A percentile compares a stretch with the other conserved stretches of the same genome.
Evolutionary conservation across 2,888 invertebrate species (phyloP).

Genomic region (Sinotaia quadrata): DNA sequence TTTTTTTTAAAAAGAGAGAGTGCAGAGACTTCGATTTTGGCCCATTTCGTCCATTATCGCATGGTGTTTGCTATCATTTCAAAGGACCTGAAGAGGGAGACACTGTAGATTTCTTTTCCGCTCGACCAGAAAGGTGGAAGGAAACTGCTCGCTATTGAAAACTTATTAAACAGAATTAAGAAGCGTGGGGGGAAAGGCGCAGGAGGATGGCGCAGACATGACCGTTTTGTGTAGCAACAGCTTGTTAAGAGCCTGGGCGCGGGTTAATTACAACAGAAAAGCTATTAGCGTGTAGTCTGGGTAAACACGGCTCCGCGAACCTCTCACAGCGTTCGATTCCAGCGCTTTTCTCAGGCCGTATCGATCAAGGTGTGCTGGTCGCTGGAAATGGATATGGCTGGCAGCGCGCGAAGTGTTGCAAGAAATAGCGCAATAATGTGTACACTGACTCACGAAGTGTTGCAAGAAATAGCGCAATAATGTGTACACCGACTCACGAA

Average conservation of each 20-base stretch:
- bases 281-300: conserved; percentile 20
- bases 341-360: background rate
- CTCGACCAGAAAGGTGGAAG: background rate
- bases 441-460: too few species aligned
- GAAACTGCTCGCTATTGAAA: too few species aligned
- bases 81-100: conserved; percentile 4
- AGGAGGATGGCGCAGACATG: background rate
- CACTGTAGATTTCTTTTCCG: conserved; percentile 7
- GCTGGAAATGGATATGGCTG: conserved; percentile 7
- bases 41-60: background rate
- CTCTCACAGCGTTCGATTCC: background rate
- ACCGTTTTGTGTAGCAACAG: conserved; percentile 10
- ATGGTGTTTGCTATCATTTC: conserved; percentile 21
- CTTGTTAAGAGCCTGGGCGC: conserved; percentile 12
- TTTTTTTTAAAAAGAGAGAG: too few species aligned
- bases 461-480: too few species aligned
- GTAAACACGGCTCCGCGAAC: conserved; percentile 1
- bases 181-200: background rate
- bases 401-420: background rate
- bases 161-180: background rate
- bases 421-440: too few species aligned
- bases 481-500: too few species aligned
- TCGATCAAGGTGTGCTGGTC: conserved; percentile 10
- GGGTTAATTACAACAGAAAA: conserved; percentile 27
- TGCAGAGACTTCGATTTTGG: conserved; percentile 5